Evolutionary conservation across 2,888 invertebrate species (phyloP), one percentile per base, ranked within the genome.

Genomic region (Philereme vetulata): DNA sequence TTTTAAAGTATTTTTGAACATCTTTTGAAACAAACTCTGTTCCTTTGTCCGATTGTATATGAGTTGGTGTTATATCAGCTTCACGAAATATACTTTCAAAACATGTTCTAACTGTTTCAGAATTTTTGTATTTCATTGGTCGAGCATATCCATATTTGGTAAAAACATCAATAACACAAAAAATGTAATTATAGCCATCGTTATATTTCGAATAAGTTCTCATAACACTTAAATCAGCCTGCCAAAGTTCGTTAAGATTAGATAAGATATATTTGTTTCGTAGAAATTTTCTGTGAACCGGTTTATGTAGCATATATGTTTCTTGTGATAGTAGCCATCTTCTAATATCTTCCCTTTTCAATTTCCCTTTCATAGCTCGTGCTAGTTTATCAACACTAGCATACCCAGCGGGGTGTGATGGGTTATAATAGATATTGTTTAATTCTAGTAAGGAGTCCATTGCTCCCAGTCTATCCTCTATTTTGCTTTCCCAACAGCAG

Each of bases 381-480:
- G 59, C 40, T 59, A 59, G 11, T 34, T 53, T 59, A 9, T 60
- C 44, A 32, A 73, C 35, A 51, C 68, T 71, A 57, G 66, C 60
- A 52, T 66, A 68, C n/a, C 67, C 69, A 48, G 70, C 71, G 4
- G 71, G 73, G 40, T 74, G 53, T 10, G 70, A 65, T 5, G 62
- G 50, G 52, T 72, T 64, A 61, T 74, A 72, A 49, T 72, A 70
- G 40, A 73, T 69, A 4, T 62, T 56, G 47, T 71, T 53, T 7
- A 72, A 68, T 62, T 72, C 68, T 74, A 68, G 11, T 70, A 72
- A 47, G 74, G 72, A 57, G 56, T 72, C 72, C 73, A 74, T 72
- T 65, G 70, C 52, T 74, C 64, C 73, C 73, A 74, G 38, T 72
- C 68, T 36, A 67, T 55, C 56, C 67, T 72, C 10, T 62, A 61